Evolutionary conservation across 2,888 invertebrate genomes (phyloP), one percentile per base, ranked within the genome.

Genomic region (Sthenelais limicola): DNA sequence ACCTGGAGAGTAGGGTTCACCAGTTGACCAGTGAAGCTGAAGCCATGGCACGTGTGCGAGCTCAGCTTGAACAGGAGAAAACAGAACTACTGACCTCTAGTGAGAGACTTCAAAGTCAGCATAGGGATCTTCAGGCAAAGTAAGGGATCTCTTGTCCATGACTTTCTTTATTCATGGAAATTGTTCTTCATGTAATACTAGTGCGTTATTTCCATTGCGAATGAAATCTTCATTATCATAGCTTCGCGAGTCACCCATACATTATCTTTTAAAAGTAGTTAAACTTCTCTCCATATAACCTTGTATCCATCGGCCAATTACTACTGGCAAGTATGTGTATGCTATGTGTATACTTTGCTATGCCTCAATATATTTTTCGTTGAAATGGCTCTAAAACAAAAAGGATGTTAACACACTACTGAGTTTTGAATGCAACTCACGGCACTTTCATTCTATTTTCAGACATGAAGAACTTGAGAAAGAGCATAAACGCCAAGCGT

Each of bases 1-100:
- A 86, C 54, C 78, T 87, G 69, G 86, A 87, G 72, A 76, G 75
- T 1, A 73, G 86, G 32, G 83, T 86, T 4, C 85, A 86, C 73
- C 83, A 84, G 78, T 73, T 86, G 74, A 82, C 83, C 72, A 75
- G 74, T 35, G 87, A 87, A 73, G 84, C 83, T 48, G 85, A 86
- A 74, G 80, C 80, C 62, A 81, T 81, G 18, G 77, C 81, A 58
- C 80, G 80, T 48, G 79, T 82, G 51, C 80, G 81, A 58, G 76
- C 76, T 4, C 66, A 74, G 24, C 79, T 86, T 43, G 87, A 86
- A 76, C 78, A 78, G 54, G 83, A 84, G 43, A 86, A 84, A 68
- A 77, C 78, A 47, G 84, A 85, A n/a, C 74, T 82, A 9, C 79
- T 82, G 54, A 75, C 73, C 12, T 77, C 75, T n/a, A 76, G 80